phyloP scores from a whole-genome alignment of 2,888 invertebrate genomes.

The Stomorhina lunata region DNA sequence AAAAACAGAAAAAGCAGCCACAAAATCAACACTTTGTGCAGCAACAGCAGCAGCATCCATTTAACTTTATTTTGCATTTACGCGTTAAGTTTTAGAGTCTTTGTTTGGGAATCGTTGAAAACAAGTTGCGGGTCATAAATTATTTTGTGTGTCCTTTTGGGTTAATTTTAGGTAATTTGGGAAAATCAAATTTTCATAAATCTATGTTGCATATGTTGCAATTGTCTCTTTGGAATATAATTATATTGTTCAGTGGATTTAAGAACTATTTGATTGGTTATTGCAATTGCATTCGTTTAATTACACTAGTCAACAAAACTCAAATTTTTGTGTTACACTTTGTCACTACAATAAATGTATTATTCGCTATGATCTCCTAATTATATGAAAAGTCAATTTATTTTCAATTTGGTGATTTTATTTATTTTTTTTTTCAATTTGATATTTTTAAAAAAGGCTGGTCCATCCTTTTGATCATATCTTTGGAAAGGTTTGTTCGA shows the following conservation, averaged over 20 bases:
- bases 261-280: constrained; percentile 1
- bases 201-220: constrained; percentile 53
- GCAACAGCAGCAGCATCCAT: constrained; percentile 4
- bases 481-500: no score
- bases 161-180: constrained; percentile 39
- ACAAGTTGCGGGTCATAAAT: constrained; percentile 50
- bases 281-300: not conserved
- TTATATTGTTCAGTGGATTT: constrained; percentile 44
- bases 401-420: no score
- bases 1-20: not conserved
- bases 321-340: no score
- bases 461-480: no score
- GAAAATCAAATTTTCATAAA: not conserved
- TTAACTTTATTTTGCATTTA: constrained; percentile 24
- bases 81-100: not conserved
- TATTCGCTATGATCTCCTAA: no score
- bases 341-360: no score
- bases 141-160: constrained; percentile 16
- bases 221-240: constrained; percentile 31
- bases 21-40: not conserved
- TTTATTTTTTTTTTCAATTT: no score
- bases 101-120: constrained; percentile 9
- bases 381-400: no score
- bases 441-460: no score
- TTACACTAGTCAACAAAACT: no score